phyloP scores from a whole-genome alignment of 1,140 invertebrate genomes.

The Penaeus vannamei region DNA sequence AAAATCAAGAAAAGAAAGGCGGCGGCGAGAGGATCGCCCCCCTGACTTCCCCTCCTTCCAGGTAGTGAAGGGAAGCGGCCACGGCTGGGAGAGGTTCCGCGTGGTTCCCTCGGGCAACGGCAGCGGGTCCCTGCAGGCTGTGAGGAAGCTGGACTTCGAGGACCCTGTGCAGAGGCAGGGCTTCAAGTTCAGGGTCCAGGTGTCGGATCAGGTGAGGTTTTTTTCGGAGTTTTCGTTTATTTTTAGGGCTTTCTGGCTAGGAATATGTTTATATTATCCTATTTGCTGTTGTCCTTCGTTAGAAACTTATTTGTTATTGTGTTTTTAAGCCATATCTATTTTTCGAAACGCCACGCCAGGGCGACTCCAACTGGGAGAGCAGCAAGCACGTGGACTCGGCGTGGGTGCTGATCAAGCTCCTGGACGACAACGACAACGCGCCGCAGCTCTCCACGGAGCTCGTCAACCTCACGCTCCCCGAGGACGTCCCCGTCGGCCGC shows the following conservation, averaged over 20 bases:
- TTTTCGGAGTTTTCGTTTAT: constrained; percentile 74
- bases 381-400: constrained; percentile 42
- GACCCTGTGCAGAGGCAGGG: constrained; percentile 84
- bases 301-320: background rate
- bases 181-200: constrained; percentile 85
- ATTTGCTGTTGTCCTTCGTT: background rate
- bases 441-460: constrained; percentile 80
- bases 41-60: constrained; percentile 79
- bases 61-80: constrained; percentile 80
- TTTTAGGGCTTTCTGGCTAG: background rate
- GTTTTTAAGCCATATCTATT: background rate
- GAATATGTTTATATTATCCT: no score
- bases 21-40: background rate
- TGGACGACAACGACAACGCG: constrained; percentile 91
- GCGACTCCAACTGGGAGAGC: constrained; percentile 20
- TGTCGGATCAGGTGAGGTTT: constrained; percentile 89
- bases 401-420: constrained; percentile 83
- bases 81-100: constrained; percentile 63
- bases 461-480: constrained; percentile 92
- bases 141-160: constrained; percentile 90
- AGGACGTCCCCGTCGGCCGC: constrained; percentile 91
- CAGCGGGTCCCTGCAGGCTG: constrained; percentile 81
- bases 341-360: background rate
- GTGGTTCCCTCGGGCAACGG: constrained; percentile 45
- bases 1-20: no score